Evolutionary conservation across 2,888 invertebrate genomes (phyloP).

Genomic region (Tenthredo livida): DNA sequence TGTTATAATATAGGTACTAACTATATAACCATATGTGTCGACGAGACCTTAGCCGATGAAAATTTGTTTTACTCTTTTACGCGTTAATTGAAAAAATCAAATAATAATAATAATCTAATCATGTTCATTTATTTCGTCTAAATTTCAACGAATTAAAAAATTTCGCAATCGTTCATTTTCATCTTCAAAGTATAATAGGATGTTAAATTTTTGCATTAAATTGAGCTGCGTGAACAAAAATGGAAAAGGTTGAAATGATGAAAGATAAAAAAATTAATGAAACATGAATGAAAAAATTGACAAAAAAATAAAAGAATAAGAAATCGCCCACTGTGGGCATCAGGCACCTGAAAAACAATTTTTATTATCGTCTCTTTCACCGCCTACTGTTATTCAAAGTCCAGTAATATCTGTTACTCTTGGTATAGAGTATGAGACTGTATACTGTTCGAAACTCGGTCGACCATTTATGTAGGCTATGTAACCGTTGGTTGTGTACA

Average conservation of each 20-base stretch:
- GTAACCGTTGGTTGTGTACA: constrained; percentile 28
- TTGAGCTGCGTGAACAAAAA: background rate
- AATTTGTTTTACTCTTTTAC: background rate
- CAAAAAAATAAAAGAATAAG: background rate
- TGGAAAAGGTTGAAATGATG: background rate
- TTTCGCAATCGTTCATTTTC: background rate
- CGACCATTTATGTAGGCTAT: constrained; percentile 42
- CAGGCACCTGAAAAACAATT: background rate
- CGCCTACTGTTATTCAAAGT: constrained; percentile 17
- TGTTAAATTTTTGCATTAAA: background rate
- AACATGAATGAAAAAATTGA: background rate
- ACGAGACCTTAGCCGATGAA: background rate
- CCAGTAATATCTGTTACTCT: constrained; percentile 2
- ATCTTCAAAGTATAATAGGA: background rate
- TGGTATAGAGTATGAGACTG: background rate
- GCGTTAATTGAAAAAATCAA: background rate
- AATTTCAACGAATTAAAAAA: background rate
- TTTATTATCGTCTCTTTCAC: background rate
- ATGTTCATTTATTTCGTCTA: background rate
- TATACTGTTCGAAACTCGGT: constrained; percentile 38
- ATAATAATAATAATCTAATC: background rate
- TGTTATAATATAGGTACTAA: too few species aligned
- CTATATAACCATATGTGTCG: background rate
- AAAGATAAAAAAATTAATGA: background rate
- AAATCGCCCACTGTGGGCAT: background rate